Percentiles rank a stretch among this genome's conserved stretches.
Evolutionary conservation across 2,113 vertebrate genomes (phyloP).

Genomic region (Trochalopteron elliotii): DNA sequence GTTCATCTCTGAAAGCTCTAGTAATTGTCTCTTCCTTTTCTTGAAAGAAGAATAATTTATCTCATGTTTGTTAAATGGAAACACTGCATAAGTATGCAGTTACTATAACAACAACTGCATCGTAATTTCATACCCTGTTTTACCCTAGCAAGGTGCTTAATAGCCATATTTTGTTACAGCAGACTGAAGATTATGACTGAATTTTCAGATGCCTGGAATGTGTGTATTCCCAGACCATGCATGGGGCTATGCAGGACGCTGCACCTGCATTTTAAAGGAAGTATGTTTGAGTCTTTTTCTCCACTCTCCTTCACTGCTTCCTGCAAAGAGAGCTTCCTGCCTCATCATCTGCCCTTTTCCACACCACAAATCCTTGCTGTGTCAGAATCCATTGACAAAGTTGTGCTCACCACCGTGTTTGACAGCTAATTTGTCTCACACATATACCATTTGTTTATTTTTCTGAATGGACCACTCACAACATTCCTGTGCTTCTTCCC

Average conservation of each 20-base stretch:
- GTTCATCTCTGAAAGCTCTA: neutral
- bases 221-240: neutral
- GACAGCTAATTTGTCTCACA: neutral
- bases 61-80: neutral
- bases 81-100: neutral
- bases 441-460: neutral
- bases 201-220: neutral
- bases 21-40: neutral
- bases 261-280: neutral
- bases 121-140: neutral
- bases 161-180: neutral
- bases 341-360: neutral
- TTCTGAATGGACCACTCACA: neutral
- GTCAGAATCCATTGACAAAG: neutral
- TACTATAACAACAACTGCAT: slow-evolving; percentile 14
- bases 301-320: neutral
- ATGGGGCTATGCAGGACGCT: neutral
- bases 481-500: neutral
- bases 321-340: neutral
- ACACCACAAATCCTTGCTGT: neutral
- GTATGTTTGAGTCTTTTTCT: neutral
- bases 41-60: neutral
- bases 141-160: neutral
- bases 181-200: neutral
- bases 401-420: neutral